phyloP scores from a whole-genome alignment of 2,797 vertebrate species.

The Sebastes ruberrimus region DNA sequence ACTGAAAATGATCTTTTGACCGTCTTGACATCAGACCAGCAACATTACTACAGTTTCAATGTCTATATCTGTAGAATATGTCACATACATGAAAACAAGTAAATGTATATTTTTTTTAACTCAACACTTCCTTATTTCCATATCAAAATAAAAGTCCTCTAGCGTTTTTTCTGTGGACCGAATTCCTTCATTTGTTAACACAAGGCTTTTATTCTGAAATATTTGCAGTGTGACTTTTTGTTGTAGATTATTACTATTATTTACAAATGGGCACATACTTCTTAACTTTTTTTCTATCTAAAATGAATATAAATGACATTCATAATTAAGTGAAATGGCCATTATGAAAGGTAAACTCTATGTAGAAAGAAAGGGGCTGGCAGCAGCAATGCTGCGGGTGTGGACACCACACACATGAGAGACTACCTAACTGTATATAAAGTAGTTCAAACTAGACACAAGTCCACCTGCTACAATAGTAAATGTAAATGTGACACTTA shows the following conservation, averaged over 20 bases:
- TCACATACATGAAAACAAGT: background rate
- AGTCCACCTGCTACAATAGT: background rate
- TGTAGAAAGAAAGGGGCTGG: no score
- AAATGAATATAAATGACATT: no score
- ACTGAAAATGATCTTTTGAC: no score
- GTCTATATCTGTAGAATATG: background rate
- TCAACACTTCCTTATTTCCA: background rate
- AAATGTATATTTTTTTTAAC: background rate
- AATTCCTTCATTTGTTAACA: background rate
- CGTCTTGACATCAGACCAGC: background rate
- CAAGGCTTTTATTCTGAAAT: background rate
- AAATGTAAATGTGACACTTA: background rate
- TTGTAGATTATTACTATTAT: no score
- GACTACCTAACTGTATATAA: background rate
- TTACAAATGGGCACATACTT: no score
- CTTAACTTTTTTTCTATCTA: no score
- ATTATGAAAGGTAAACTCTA: no score
- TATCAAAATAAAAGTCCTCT: background rate
- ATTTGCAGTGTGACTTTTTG: background rate
- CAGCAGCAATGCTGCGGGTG: no score
- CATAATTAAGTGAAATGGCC: no score
- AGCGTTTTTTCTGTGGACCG: background rate
- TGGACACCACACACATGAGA: no score
- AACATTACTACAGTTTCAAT: background rate
- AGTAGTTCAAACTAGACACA: background rate